Evolutionary conservation across 2,888 invertebrate species (phyloP), one percentile per base, ranked within the genome.

Genomic region (Zootermopsis nevadensis): DNA sequence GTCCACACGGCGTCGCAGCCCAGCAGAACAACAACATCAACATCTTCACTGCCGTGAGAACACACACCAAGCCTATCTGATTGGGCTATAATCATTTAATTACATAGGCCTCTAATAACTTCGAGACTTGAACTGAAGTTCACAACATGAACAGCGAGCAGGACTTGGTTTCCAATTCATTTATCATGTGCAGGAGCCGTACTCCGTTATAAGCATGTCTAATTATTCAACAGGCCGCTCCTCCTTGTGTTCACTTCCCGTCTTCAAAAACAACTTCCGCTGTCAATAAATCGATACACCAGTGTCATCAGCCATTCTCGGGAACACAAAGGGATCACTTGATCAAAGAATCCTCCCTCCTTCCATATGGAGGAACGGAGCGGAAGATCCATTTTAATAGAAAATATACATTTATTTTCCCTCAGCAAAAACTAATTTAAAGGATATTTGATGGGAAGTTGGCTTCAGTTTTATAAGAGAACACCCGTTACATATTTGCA

Each of bases 311-410:
- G 38, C 74, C 74, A 38, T 38, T 69, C 69, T 69, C 69, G 33
- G 31, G 33, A 15, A 30, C 38, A 74, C 74, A 74, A 74, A 74
- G 74, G 74, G 74, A 74, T 74, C 38, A 74, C 35, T 74, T 38
- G 74, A 74, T 74, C 74, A 74, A 74, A 38, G 74, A 74, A 74
- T 74, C 74, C 74, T 38, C 69, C 48, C n/a, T n/a, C 48, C 69
- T 74, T 38, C 74, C 74, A 69, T 12, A 0, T 33, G 19, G 33
- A 66, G 48, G 48, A 48, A 48, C 0, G 15, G 48, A 69, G 31
- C 69, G 69, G 69, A 10, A 69, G 69, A 69, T 69, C 69, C 69
- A 74, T 38, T 74, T 74, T 74, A 74, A 74, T 74, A 74, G 74
- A 74, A 74, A 38, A 74, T 74, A 74, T 42, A 74, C 38, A 74